These are phyloP conservation scores for Dendrolimus houi DNA, from an alignment of 2,888 invertebrate genomes.

Conservation along the genomic window DNA sequence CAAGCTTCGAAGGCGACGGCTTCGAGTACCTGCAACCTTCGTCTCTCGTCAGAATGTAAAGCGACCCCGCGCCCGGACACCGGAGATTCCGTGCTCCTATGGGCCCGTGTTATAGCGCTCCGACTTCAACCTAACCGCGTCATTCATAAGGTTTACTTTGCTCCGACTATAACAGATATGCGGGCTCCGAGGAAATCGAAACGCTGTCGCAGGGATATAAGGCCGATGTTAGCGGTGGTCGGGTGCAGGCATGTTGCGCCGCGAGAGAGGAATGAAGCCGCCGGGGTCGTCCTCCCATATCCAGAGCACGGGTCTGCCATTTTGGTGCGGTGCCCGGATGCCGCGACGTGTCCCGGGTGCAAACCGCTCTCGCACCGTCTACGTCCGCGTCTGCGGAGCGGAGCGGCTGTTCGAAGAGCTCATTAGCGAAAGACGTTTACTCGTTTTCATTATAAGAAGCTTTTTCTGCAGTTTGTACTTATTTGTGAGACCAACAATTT, in stretches of 20 bases:
- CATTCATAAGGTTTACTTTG: neutral
- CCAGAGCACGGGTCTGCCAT: neutral
- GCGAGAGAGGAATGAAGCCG: neutral
- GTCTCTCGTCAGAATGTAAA: neutral
- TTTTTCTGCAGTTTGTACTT: too few relatives aligned
- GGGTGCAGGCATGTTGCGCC: too few relatives aligned
- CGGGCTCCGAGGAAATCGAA: too few relatives aligned
- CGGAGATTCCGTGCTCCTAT: neutral
- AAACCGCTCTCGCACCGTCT: neutral
- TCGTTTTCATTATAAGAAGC: too few relatives aligned
- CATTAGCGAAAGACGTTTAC: neutral
- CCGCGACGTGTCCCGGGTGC: neutral
- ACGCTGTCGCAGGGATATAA: too few relatives aligned
- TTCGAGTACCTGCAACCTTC: too few relatives aligned
- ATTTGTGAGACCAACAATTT: too few relatives aligned
- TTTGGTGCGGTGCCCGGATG: neutral
- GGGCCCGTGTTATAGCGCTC: neutral
- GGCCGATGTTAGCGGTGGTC: too few relatives aligned
- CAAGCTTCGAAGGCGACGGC: neutral
- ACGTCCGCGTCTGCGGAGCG: too few relatives aligned
- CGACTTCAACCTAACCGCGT: neutral
- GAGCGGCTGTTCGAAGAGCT: neutral
- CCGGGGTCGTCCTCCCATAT: neutral
- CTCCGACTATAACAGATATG: neutral
- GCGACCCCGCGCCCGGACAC: neutral